Conservation (phyloP, 2,797 vertebrate species). For the Catharus ustulatus region DNA sequence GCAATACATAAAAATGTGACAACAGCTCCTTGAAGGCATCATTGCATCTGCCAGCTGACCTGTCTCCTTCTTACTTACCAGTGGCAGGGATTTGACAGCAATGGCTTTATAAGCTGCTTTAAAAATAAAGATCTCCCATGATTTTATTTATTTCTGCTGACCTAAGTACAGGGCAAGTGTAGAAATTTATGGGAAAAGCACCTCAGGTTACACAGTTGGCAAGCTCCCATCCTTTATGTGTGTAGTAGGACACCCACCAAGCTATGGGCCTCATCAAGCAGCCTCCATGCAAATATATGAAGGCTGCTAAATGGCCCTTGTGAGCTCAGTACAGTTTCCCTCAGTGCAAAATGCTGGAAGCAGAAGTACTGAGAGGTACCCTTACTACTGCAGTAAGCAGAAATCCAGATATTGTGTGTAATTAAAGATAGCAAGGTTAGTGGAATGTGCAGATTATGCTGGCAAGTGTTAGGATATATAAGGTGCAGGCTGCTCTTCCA, state of each 20-base stretch:
- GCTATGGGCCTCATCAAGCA: not conserved
- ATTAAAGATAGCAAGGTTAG: not conserved
- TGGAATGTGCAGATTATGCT: not conserved
- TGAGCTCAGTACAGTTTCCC: not conserved
- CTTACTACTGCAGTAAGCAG: not conserved
- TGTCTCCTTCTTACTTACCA: not conserved
- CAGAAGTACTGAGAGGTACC: not conserved
- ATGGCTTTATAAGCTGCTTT: not conserved
- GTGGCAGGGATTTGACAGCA: not conserved
- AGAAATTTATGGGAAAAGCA: not conserved
- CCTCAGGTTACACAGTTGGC: not conserved
- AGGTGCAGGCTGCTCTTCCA: not conserved
- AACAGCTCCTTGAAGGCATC: not conserved
- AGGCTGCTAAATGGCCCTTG: not conserved
- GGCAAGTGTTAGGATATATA: not conserved
- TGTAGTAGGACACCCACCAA: not conserved
- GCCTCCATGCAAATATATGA: not conserved
- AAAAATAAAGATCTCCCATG: not conserved
- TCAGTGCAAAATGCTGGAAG: not conserved
- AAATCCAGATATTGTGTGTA: not conserved
- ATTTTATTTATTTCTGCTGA: conserved; percentile 13
- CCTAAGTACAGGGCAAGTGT: not conserved
- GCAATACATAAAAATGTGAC: not conserved
- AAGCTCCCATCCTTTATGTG: not conserved
- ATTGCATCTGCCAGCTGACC: not conserved